Base-by-base conservation (phyloP, 2,113 vertebrate genomes). In the Chaetorhynchus papuensis region DNA sequence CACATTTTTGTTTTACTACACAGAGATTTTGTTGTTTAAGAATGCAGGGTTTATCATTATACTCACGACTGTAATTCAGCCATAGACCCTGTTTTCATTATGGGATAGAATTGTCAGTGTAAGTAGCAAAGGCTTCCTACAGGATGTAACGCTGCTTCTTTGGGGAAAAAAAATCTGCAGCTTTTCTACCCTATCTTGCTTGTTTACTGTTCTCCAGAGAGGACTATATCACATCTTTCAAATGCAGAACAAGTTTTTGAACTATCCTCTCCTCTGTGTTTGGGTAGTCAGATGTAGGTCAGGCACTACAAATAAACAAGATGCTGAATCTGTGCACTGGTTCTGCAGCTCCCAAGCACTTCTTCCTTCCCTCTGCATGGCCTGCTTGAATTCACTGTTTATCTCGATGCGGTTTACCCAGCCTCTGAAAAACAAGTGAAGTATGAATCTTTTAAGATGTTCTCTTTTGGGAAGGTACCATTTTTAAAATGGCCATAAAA, bases 221-320 rank as follows among this genome's bases (percentile, higher is more conserved):
- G 76, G 57, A 45, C 59, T 74, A 13, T 47, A 45, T 61, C 60
- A 30, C 64, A 8, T 59, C 83, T 87, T 93, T 83, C 79, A 94
- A 81, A 92, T 66, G 39, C 1, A 14, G 64, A 92, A 75, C 78
- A 71, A 87, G 87, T 87, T 87, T 95, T 82, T 96, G 87, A 97
- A 75, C 96, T 94, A 37, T 71, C 39, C 71, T 23, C 87, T 96
- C 23, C 75, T 68, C 53, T 65, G 84, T 85, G 78, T 91, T 93
- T 90, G 85, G 47, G n/a, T 89, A 54, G n/a, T 49, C 52, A 63
- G 83, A 86, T 90, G 71, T 92, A 93, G 93, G 94, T 94, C 94
- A 94, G 86, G 68, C 69, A 65, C 75, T 54, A 35, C 82, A 83
- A 65, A 86, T 61, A 90, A 95, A 87, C 49, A 79, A 50, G 75